A percentile compares a stretch with the other conserved stretches of the same genome.
Conservation (phyloP, 2,888 invertebrate genomes). For the Monochamus alternatus region DNA sequence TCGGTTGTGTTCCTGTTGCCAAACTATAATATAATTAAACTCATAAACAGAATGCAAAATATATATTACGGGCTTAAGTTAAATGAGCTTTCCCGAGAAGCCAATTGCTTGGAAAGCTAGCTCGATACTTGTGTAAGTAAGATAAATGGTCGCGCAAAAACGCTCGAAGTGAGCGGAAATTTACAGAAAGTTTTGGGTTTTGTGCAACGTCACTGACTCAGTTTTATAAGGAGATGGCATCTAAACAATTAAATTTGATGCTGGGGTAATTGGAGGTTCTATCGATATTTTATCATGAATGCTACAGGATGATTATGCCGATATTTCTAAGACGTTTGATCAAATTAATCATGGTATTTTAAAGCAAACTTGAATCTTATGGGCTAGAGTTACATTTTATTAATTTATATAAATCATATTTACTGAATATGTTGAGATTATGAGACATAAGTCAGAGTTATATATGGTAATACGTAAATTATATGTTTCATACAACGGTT, state of each 20-base stretch:
- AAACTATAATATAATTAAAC: conserved; percentile 21
- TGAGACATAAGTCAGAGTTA: too few species aligned
- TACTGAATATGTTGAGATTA: too few species aligned
- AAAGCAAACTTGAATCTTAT: too few species aligned
- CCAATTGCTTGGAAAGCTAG: conserved; percentile 25
- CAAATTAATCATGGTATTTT: too few species aligned
- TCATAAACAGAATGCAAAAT: conserved; percentile 27
- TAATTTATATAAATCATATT: too few species aligned
- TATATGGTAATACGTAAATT: too few species aligned
- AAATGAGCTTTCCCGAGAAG: conserved; percentile 13
- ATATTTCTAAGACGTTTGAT: too few species aligned
- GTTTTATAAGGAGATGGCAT: not conserved
- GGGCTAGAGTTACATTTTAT: too few species aligned
- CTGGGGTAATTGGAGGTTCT: too few species aligned
- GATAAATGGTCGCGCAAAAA: conserved; percentile 27
- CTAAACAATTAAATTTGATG: not conserved
- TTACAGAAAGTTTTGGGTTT: not conserved
- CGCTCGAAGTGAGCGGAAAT: conserved; percentile 5
- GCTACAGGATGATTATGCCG: too few species aligned
- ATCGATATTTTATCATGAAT: too few species aligned
- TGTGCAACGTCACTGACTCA: not conserved
- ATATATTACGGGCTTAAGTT: conserved; percentile 24
- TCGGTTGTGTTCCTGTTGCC: not conserved
- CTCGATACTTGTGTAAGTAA: conserved; percentile 24
- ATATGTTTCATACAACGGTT: too few species aligned